A percentile compares a stretch with the other conserved stretches of the same genome.
Evolutionary conservation across 2,113 vertebrate genomes (phyloP).

Genomic region (Glareola pratincola): DNA sequence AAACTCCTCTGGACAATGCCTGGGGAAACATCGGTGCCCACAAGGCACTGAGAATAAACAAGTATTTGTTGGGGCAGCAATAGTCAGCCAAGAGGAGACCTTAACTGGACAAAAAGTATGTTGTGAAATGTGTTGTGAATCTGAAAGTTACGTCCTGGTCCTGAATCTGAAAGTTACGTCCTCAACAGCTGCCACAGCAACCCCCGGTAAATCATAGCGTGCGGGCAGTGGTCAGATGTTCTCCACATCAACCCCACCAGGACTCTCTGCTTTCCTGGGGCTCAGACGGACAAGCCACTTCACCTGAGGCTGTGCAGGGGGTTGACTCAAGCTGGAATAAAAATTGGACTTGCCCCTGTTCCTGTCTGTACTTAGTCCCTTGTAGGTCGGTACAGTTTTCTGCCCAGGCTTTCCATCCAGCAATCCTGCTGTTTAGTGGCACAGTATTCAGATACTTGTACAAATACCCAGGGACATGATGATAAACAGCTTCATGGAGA

Average conservation of each 20-base stretch:
- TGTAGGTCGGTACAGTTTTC: background rate
- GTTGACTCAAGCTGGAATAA: background rate
- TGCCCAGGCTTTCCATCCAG: background rate
- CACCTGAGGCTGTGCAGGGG: background rate
- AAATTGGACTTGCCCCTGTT: background rate
- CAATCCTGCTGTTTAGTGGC: background rate
- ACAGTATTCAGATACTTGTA: background rate
- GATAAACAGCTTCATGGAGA: background rate
- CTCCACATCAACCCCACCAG: background rate
- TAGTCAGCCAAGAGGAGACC: background rate
- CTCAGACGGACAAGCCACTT: background rate
- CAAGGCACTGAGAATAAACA: background rate
- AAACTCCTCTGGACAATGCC: background rate
- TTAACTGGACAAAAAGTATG: background rate
- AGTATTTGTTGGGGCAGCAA: background rate
- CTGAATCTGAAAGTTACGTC: background rate
- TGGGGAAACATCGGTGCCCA: background rate
- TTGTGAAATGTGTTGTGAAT: no score
- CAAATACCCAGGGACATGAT: background rate
- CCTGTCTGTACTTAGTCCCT: background rate
- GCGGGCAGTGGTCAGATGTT: background rate
- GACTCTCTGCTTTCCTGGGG: background rate
- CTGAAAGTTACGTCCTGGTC: background rate
- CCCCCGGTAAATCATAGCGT: background rate
- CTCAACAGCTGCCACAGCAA: background rate